phyloP scores from a whole-genome alignment of 1,140 invertebrate genomes.

The Dolichoris vasculosae region DNA sequence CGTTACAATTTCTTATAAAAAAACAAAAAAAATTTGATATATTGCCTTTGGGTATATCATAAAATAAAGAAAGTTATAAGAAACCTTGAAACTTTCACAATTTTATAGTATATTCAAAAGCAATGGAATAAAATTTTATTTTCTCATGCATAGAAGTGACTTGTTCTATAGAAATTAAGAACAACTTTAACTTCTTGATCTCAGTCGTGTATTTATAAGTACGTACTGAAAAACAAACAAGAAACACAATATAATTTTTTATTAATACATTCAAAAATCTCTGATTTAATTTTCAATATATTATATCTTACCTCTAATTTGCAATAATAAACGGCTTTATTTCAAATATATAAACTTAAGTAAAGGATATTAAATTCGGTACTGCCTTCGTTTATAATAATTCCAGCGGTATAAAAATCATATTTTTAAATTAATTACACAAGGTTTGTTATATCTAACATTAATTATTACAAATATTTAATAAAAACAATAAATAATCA shows the following conservation, averaged over 20 bases:
- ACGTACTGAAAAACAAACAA: neutral
- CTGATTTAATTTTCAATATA: neutral
- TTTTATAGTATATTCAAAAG: neutral
- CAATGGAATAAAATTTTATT: neutral
- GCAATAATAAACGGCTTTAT: too few relatives aligned
- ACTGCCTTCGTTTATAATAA: too few relatives aligned
- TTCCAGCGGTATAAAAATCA: too few relatives aligned
- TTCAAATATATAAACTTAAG: too few relatives aligned
- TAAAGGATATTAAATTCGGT: too few relatives aligned
- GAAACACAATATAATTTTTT: neutral
- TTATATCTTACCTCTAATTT: too few relatives aligned
- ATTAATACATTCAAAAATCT: neutral
- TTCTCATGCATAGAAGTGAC: neutral
- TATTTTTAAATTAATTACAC: too few relatives aligned
- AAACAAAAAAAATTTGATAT: neutral
- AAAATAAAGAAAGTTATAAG: neutral
- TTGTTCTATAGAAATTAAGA: neutral
- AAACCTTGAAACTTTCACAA: neutral
- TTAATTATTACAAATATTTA: too few relatives aligned
- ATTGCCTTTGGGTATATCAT: neutral
- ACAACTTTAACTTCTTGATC: neutral
- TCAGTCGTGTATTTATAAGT: neutral
- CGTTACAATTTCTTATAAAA: neutral
- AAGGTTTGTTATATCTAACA: too few relatives aligned
- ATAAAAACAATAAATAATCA: too few relatives aligned